phyloP scores from a whole-genome alignment of 2,113 vertebrate species.

The Thunnus maccoyii region DNA sequence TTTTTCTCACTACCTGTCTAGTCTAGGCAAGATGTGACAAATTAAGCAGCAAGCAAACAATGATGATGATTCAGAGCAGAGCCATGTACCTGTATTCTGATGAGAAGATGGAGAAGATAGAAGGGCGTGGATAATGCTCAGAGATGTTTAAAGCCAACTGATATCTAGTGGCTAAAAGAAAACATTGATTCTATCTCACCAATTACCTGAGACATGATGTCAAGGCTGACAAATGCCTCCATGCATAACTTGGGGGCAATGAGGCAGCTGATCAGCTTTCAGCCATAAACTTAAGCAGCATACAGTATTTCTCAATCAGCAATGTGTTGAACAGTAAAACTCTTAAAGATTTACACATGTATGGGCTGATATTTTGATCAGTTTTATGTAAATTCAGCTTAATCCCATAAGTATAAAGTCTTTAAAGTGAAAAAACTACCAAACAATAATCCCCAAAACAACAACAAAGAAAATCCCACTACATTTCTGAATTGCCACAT shows the following conservation, averaged over 20 bases:
- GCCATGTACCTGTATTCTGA: not conserved
- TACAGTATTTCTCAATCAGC: not conserved
- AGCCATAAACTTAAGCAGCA: not conserved
- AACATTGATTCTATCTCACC: not conserved
- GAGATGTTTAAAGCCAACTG: not conserved
- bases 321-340: not conserved
- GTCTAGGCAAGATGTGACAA: conserved; percentile 57
- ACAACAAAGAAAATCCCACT: not conserved
- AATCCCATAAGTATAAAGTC: not conserved
- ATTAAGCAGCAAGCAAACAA: not conserved
- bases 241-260: not conserved
- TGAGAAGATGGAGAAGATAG: not conserved
- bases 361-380: not conserved
- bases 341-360: not conserved
- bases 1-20: conserved; percentile 11
- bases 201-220: conserved; percentile 12
- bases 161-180: not conserved
- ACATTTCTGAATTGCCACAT: not conserved
- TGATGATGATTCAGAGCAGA: conserved; percentile 29
- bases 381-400: not conserved
- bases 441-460: not conserved
- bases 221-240: conserved; percentile 30
- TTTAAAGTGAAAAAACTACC: not conserved
- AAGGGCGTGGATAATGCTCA: not conserved
- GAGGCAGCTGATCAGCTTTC: conserved; percentile 7